Conservation (phyloP, 2,797 vertebrate genomes). For the Parauchenoglanis punctatus region DNA sequence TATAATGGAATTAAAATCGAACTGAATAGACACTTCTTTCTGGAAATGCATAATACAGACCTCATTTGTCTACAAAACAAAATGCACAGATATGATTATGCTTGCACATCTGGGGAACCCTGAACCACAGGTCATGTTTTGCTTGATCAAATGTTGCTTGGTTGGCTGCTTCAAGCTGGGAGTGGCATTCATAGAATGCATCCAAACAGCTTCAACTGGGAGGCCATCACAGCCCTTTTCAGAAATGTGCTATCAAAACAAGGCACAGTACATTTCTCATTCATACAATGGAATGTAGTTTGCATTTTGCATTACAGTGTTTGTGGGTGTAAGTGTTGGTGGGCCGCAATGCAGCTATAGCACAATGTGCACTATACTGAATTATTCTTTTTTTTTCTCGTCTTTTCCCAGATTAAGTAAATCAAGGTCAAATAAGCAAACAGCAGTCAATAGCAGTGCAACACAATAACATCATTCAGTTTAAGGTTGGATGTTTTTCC, state of each 20-base stretch:
- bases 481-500: not conserved
- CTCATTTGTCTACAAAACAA: constrained; percentile 27
- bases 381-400: not conserved
- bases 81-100: constrained; percentile 32
- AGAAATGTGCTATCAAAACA: constrained; percentile 23
- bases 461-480: too few species aligned
- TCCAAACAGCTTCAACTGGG: constrained; percentile 37
- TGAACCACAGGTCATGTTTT: constrained; percentile 33
- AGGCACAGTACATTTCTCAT: not conserved
- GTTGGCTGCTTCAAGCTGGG: constrained; percentile 34
- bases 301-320: not conserved
- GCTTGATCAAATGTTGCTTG: constrained; percentile 28
- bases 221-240: constrained; percentile 29
- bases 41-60: constrained; percentile 17
- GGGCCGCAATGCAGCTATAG: not conserved
- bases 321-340: constrained; percentile 14
- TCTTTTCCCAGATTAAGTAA: not conserved
- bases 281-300: constrained; percentile 1
- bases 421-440: not conserved
- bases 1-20: constrained; percentile 25
- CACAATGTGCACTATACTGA: not conserved
- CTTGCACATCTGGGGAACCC: constrained; percentile 37
- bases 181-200: constrained; percentile 37
- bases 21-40: not conserved
- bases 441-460: too few species aligned